These are phyloP conservation scores for Podotricha telesiphe DNA, from an alignment of 2,888 invertebrate genomes.

Conservation along the genomic window DNA sequence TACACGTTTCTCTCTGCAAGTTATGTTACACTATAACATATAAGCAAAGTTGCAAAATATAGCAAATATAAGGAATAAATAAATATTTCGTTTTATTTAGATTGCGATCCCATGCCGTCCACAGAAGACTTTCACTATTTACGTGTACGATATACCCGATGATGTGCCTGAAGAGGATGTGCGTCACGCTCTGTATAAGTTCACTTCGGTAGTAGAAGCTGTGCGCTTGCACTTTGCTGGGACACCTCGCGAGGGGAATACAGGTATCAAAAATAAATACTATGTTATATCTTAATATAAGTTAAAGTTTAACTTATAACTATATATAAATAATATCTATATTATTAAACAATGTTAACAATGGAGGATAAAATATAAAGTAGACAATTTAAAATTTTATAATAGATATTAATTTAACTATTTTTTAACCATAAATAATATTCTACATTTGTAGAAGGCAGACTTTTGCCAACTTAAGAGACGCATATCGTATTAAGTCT, in stretches of 20 bases:
- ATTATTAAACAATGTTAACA: too few relatives aligned
- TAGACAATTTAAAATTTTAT: too few relatives aligned
- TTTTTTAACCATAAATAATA: too few relatives aligned
- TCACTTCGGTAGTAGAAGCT: conserved; percentile 91
- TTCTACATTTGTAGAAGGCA: too few relatives aligned
- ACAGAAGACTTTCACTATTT: conserved; percentile 93
- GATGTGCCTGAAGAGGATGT: conserved; percentile 94
- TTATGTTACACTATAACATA: background rate
- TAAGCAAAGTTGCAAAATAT: background rate
- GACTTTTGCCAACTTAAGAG: too few relatives aligned
- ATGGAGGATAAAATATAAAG: too few relatives aligned
- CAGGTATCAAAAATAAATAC: conserved; percentile 50
- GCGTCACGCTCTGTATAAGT: conserved; percentile 90
- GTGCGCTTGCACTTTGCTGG: conserved; percentile 85
- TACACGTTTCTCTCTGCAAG: too few relatives aligned
- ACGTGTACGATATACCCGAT: conserved; percentile 92
- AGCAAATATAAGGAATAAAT: background rate
- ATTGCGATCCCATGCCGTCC: conserved; percentile 93
- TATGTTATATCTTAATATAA: background rate
- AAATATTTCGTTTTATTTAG: conserved; percentile 61
- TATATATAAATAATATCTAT: too few relatives aligned
- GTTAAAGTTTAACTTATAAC: too few relatives aligned
- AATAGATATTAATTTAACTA: too few relatives aligned
- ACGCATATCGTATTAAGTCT: too few relatives aligned
- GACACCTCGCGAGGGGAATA: conserved; percentile 72